Conservation (phyloP, 2,113 vertebrate genomes). For the Microtus montanus region DNA sequence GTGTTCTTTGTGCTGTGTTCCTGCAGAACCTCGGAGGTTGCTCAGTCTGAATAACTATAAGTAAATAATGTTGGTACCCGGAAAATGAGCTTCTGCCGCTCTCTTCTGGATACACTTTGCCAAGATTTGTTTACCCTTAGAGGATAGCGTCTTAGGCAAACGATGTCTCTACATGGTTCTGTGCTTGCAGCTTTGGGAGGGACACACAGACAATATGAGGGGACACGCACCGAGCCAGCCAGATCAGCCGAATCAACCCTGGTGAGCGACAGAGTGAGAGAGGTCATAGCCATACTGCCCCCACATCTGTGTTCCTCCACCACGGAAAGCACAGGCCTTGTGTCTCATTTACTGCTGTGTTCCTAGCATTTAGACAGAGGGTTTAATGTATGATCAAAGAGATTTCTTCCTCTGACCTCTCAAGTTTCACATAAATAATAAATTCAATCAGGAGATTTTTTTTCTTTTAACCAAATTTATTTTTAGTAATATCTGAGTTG, state of each 20-base stretch:
- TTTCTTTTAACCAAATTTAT: conserved; percentile 33
- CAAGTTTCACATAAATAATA: conserved; percentile 16
- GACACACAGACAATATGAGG: not conserved
- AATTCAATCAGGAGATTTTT: not conserved
- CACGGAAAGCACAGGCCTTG: not conserved
- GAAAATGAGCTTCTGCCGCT: not conserved
- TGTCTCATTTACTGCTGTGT: not conserved
- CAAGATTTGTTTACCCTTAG: conserved; percentile 20
- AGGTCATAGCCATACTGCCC: not conserved
- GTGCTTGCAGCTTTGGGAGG: not conserved
- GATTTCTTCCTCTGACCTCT: not conserved
- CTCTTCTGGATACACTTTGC: not conserved
- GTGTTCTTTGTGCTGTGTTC: conserved; percentile 53
- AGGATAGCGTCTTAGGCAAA: not conserved
- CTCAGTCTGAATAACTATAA: not conserved
- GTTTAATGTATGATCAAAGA: conserved; percentile 24
- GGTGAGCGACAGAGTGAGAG: not conserved
- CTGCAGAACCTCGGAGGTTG: not conserved
- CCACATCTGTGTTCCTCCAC: not conserved
- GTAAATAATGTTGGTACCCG: not conserved
- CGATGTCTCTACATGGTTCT: not conserved
- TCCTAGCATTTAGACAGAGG: not conserved
- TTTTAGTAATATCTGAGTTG: not conserved
- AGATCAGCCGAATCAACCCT: not conserved
- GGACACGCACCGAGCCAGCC: too few relatives aligned